Base-by-base conservation (phyloP, 2,888 invertebrate genomes). In the Polydrusus cervinus region DNA sequence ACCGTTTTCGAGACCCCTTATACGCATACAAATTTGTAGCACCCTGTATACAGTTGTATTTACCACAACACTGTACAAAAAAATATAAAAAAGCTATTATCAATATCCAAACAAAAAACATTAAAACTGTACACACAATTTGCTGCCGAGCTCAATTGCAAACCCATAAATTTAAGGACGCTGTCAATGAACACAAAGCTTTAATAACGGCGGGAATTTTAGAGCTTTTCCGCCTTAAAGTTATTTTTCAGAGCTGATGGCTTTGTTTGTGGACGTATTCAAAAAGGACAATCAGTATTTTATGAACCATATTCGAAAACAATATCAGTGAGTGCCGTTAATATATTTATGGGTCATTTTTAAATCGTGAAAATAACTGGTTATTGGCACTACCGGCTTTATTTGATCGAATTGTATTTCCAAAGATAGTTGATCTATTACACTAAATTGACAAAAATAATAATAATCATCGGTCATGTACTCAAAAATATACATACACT, bases 311-410 rank as follows among this genome's bases (percentile, higher is more conserved):
- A 49, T 49, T 65, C 25, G 65, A 47, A 65, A 65, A 65, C 62
- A 47, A 47, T 62, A 45, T 62, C 47, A 25, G 51, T 53, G 61
- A 70, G 40, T 53, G 64, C 51, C 45, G 64, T 71, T 47, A 64
- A 71, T 53, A 47, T 71, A 71, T 71, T 65, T 71, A 71, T 71
- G 43, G 65, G 45, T 47, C 65, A 65, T 57, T 71, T 64, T 57
- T 55, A 25, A 30, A 53, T 53, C 53, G 53, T 53, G n/a, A 53
- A 53, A 53, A n/a, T n/a, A 9, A 7, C 25, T 53, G 25, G n/a
- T 53, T 7, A 53, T n/a, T 53, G 53, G 53, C 53, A 8, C 16
- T 13, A 43, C 3, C 43, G 13, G 1, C n/a, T n/a, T n/a, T 0
- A 47, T 47, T 47, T 47, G 14, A 1, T 47, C 45, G 47, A 47